Evolutionary conservation across 2,888 invertebrate species (phyloP).

Genomic region (Cryptocheilus praepositus): DNA sequence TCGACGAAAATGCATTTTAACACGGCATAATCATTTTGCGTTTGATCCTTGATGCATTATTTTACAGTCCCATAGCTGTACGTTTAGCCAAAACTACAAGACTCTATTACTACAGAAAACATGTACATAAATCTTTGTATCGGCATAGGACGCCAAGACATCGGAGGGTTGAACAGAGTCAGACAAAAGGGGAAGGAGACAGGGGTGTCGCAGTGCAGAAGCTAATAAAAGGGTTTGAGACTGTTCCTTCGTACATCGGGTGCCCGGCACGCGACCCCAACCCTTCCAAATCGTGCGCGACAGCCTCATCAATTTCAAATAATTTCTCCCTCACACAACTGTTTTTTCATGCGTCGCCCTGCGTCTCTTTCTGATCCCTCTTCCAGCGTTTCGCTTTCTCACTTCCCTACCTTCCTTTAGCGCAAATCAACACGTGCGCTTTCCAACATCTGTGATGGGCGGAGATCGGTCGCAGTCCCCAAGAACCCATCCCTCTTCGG

Average conservation of each 20-base stretch:
- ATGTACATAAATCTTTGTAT: no score
- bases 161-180: constrained; percentile 2
- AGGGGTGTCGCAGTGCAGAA: constrained; percentile 40
- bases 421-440: constrained; percentile 11
- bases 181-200: constrained; percentile 25
- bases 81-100: no score
- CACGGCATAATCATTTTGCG: no score
- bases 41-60: no score
- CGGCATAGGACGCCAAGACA: no score
- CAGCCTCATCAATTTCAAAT: constrained; percentile 67
- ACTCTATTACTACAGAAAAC: no score
- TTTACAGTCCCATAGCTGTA: no score
- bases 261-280: constrained; percentile 59
- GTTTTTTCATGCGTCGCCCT: constrained; percentile 26
- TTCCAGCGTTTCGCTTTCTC: constrained; percentile 14
- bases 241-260: constrained; percentile 48
- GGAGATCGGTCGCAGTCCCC: constrained; percentile 33
- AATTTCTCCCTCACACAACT: constrained; percentile 53
- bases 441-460: constrained; percentile 44
- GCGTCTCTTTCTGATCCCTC: constrained; percentile 20
- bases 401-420: constrained; percentile 22
- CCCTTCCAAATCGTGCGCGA: constrained; percentile 50
- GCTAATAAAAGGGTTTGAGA: constrained; percentile 54
- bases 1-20: no score
- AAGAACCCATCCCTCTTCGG: neutral